These are phyloP conservation scores for Caranx melampygus DNA, from an alignment of 2,113 vertebrate genomes.

Conservation along the genomic window DNA sequence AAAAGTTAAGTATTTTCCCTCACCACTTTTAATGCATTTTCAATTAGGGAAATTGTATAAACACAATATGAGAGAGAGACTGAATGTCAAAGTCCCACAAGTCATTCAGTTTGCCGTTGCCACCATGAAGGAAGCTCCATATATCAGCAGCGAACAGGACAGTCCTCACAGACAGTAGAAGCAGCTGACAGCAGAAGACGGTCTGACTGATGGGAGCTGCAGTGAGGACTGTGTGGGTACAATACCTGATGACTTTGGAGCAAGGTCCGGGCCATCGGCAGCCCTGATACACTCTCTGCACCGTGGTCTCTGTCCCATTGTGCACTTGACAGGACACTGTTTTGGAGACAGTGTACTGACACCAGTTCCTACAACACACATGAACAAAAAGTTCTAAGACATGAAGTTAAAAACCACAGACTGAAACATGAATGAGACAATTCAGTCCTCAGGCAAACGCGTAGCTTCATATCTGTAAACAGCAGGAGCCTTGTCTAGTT, in stretches of 20 bases:
- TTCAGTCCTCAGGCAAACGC: too few relatives aligned
- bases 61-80: background rate
- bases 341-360: slow-evolving; percentile 91
- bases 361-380: slow-evolving; percentile 90
- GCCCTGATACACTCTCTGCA: slow-evolving; percentile 94
- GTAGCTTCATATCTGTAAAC: background rate
- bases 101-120: background rate
- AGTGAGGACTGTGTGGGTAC: slow-evolving; percentile 36
- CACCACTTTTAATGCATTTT: background rate
- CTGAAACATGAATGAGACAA: background rate
- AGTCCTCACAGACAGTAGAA: background rate
- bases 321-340: slow-evolving; percentile 94
- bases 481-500: background rate
- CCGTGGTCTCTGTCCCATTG: slow-evolving; percentile 92
- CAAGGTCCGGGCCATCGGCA: slow-evolving; percentile 96
- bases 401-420: background rate
- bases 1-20: too few relatives aligned
- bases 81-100: background rate
- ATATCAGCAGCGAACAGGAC: background rate
- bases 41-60: background rate
- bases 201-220: background rate
- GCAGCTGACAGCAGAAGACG: background rate
- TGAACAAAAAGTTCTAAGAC: background rate
- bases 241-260: slow-evolving; percentile 92
- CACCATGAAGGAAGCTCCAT: background rate